Evolutionary conservation across 2,888 invertebrate genomes (phyloP).

Genomic region (Megamerina dolium): DNA sequence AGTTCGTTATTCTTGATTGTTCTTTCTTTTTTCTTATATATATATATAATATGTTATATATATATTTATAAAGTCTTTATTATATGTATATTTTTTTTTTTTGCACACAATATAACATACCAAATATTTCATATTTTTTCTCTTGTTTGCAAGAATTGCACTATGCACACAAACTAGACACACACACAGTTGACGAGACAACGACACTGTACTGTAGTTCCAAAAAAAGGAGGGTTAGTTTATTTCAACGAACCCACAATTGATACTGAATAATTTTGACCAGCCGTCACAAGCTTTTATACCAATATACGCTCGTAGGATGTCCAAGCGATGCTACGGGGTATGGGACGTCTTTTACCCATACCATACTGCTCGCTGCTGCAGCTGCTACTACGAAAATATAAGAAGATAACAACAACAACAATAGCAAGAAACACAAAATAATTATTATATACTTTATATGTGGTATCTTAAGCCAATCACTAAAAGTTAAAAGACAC

Average conservation of each 20-base stretch:
- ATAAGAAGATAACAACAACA: constrained; percentile 4
- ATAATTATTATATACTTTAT: too few relatives aligned
- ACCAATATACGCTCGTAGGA: constrained; percentile 26
- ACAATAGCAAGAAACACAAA: background rate
- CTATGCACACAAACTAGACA: constrained; percentile 12
- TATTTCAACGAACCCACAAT: constrained; percentile 48
- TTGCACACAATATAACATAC: constrained; percentile 41
- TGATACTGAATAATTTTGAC: constrained; percentile 49
- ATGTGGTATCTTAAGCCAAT: too few relatives aligned
- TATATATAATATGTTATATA: too few relatives aligned
- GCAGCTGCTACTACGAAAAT: too few relatives aligned
- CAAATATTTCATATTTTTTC: constrained; percentile 49
- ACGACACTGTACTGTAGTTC: constrained; percentile 13
- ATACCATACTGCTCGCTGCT: too few relatives aligned
- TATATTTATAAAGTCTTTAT: too few relatives aligned
- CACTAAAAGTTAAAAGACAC: too few relatives aligned
- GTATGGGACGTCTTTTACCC: too few relatives aligned
- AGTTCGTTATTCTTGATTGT: constrained; percentile 1
- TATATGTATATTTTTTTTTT: too few relatives aligned
- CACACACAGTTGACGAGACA: constrained; percentile 17
- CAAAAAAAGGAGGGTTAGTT: constrained; percentile 36
- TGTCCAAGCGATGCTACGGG: constrained; percentile 12
- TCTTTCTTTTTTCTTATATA: constrained; percentile 10
- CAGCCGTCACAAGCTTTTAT: constrained; percentile 47
- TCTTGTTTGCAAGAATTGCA: too few relatives aligned